Base-by-base conservation (phyloP, 2,113 vertebrate species). In the Paramormyrops kingsleyae region DNA sequence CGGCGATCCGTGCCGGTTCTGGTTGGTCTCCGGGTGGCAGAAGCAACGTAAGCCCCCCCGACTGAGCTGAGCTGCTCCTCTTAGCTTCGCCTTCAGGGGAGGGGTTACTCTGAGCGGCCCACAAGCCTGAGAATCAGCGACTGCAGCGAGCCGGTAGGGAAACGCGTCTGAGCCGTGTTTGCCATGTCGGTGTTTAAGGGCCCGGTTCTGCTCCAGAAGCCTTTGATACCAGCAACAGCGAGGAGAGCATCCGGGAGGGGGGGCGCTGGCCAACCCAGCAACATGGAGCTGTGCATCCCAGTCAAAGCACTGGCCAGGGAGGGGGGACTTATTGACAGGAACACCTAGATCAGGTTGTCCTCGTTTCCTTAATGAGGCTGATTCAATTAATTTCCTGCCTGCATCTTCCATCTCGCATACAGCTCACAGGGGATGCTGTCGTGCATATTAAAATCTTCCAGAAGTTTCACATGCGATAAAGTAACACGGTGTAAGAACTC, bases 341-440 rank as follows among this genome's bases (percentile, higher is more conserved):
- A 93, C 94, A 95, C 94, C 95, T 95, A 94, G 94, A 96, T 96
- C 95, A 96, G 94, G 96, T 96, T 97, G 95, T 94, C 95, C 95
- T 96, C 94, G 95, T 96, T 96, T 96, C 96, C 94, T 95, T 97
- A 97, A 98, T 97, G 97, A 98, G 96, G 97, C 96, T 97, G 97
- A 97, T 96, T 96, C 97, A 96, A 95, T 92, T 94, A 92, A 96
- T 96, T 96, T 97, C 96, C 97, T 96, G 66, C 95, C 95, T 97
- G 96, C 95, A 93, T 95, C 96, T 94, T 94, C 94, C 96, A 96
- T 92, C 94, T 56, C 94, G 93, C 93, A 94, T 39, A 17, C 92
- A 94, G 92, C 93, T 97, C 97, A 96, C 97, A 94, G 91, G 97
- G 97, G 97, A 97, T 95, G 94, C 88, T 92, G 95, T 93, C 96